Conservation (phyloP, 1,140 invertebrate species). For the Pinna nobilis region DNA sequence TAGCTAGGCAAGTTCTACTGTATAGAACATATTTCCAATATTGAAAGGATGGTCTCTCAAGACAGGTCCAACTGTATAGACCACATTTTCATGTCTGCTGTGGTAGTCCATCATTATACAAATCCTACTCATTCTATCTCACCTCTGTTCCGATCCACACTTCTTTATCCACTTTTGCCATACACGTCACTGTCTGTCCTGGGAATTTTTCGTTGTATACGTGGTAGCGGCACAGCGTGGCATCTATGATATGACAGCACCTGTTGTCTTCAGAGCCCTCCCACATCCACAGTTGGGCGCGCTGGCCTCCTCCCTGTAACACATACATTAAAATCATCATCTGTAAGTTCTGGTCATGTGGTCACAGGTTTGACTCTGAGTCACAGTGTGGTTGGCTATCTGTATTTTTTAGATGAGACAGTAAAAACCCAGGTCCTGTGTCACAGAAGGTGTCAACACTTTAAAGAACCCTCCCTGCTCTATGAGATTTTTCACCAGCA, state of each 20-base stretch:
- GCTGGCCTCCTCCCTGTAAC: background rate
- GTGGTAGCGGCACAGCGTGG: constrained; percentile 24
- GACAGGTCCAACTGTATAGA: background rate
- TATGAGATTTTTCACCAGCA: no score
- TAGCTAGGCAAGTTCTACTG: no score
- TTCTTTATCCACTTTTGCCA: constrained; percentile 52
- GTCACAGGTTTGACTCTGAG: background rate
- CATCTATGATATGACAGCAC: constrained; percentile 41
- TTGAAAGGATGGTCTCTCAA: background rate
- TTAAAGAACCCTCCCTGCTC: no score
- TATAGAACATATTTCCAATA: background rate
- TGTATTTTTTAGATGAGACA: no score
- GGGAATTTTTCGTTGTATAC: constrained; percentile 34
- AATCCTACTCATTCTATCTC: background rate
- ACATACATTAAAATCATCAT: background rate
- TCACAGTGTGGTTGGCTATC: background rate
- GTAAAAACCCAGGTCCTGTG: no score
- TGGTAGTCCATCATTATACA: background rate
- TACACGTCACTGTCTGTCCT: constrained; percentile 52
- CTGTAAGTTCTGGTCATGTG: background rate
- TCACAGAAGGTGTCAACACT: no score
- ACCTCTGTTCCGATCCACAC: constrained; percentile 62
- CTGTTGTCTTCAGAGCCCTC: constrained; percentile 30
- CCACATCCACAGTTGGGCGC: constrained; percentile 49
- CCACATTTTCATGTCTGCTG: background rate